phyloP scores from a whole-genome alignment of 2,888 invertebrate genomes.

The Sminthurides aquaticus region DNA sequence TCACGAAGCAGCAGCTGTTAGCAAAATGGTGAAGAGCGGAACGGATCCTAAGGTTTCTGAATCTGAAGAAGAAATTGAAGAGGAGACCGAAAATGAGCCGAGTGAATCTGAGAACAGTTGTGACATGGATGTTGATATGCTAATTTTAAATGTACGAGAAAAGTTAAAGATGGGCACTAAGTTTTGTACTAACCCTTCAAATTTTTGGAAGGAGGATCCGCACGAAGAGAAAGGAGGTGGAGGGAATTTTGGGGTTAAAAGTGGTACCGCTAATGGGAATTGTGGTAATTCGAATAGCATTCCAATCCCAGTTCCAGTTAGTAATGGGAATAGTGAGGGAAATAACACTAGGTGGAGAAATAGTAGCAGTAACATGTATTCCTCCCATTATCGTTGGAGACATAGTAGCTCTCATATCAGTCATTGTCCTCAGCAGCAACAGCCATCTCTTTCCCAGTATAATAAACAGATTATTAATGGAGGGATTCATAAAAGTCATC shows the following conservation, averaged over 20 bases:
- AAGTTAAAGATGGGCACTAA: constrained; percentile 37
- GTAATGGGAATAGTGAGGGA: no score
- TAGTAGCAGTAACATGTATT: constrained; percentile 3
- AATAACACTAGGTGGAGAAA: background rate
- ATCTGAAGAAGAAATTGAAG: constrained; percentile 15
- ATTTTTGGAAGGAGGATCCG: background rate
- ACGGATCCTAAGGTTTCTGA: background rate
- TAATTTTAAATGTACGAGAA: constrained; percentile 40
- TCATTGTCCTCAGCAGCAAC: background rate
- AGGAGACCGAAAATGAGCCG: constrained; percentile 32
- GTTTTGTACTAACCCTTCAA: background rate
- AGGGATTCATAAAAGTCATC: constrained; percentile 16
- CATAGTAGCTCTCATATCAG: background rate
- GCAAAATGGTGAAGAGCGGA: background rate
- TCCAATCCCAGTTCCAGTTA: background rate
- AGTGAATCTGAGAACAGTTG: constrained; percentile 32
- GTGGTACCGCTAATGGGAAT: background rate
- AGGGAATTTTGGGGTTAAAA: background rate
- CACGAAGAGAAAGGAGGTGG: background rate
- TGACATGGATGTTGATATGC: constrained; percentile 32
- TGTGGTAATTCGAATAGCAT: background rate
- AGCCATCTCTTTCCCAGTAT: background rate
- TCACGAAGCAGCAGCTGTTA: background rate
- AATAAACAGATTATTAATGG: constrained; percentile 5
- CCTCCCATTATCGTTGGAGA: background rate